Conservation (phyloP, 2,888 invertebrate genomes). For the Cerceris rybyensis region DNA sequence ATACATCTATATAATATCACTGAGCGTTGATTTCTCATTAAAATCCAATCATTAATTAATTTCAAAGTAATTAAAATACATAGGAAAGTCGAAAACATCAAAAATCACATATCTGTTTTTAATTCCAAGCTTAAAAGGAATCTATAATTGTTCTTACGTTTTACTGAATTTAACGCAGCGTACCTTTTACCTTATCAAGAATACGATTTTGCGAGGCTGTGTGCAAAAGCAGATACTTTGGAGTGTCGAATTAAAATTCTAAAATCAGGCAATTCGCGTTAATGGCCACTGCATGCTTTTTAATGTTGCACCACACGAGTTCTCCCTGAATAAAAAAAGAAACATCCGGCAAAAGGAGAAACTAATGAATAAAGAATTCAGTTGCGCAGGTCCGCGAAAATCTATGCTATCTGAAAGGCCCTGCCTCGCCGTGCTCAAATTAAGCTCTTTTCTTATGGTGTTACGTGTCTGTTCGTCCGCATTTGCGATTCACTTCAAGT, state of each 20-base stretch:
- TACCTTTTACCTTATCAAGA: too few relatives aligned
- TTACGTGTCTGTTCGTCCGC: conserved; percentile 52
- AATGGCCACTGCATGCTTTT: conserved; percentile 15
- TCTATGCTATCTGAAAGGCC: conserved; percentile 55
- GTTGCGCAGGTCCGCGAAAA: conserved; percentile 66
- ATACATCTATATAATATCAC: too few relatives aligned
- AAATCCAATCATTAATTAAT: too few relatives aligned
- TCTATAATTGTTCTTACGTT: too few relatives aligned
- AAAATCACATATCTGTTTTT: too few relatives aligned
- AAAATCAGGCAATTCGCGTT: not conserved
- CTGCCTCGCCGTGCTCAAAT: conserved; percentile 40
- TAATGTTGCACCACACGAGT: conserved; percentile 1
- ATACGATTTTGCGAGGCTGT: too few relatives aligned
- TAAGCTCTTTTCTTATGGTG: conserved; percentile 48
- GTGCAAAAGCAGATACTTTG: too few relatives aligned
- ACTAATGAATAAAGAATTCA: conserved; percentile 62
- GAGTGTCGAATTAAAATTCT: not conserved
- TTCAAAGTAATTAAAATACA: too few relatives aligned
- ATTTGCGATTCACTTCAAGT: conserved; percentile 48
- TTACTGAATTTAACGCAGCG: too few relatives aligned
- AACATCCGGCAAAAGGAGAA: not conserved
- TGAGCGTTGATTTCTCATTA: too few relatives aligned
- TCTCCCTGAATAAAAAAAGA: not conserved
- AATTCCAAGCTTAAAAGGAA: too few relatives aligned
- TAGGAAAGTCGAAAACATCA: too few relatives aligned